Conservation (phyloP, 2,888 invertebrate genomes). For the Dasysyrphus tricinctus region DNA sequence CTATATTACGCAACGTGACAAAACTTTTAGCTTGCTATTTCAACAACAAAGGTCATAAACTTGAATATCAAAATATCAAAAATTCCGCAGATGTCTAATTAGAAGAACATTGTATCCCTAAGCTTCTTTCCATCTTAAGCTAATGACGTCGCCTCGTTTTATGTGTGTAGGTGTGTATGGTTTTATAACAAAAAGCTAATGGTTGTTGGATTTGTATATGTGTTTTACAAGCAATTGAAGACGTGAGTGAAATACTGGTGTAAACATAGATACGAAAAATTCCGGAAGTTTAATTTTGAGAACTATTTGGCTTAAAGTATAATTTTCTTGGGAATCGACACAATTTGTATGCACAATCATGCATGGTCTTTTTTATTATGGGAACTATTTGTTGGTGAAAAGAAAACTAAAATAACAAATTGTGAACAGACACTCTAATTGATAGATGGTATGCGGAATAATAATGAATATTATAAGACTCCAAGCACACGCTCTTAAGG, state of each 20-base stretch:
- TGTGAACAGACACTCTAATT: constrained; percentile 21
- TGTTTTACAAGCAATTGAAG: constrained; percentile 22
- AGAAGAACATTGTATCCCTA: constrained; percentile 9
- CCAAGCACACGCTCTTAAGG: constrained; percentile 21
- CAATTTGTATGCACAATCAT: constrained; percentile 42
- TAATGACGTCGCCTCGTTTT: constrained; percentile 21
- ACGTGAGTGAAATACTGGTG: constrained; percentile 39
- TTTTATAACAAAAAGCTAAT: not conserved
- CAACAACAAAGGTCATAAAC: constrained; percentile 33
- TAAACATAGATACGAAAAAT: constrained; percentile 17
- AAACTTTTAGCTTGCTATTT: constrained; percentile 14
- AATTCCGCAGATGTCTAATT: constrained; percentile 30
- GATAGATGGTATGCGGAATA: constrained; percentile 37
- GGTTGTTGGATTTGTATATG: not conserved
- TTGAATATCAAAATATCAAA: constrained; percentile 45
- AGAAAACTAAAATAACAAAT: not conserved
- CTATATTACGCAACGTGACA: constrained; percentile 27
- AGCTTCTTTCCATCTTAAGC: constrained; percentile 14
- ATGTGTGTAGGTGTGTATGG: not conserved
- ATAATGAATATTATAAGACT: constrained; percentile 7
- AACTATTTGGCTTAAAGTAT: constrained; percentile 15
- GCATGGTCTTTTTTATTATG: constrained; percentile 30
- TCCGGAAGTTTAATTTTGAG: constrained; percentile 46
- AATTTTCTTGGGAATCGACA: not conserved
- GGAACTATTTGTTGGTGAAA: constrained; percentile 26